Conservation (phyloP, 2,113 vertebrate genomes). For the Dendropsophus ebraccatus region DNA sequence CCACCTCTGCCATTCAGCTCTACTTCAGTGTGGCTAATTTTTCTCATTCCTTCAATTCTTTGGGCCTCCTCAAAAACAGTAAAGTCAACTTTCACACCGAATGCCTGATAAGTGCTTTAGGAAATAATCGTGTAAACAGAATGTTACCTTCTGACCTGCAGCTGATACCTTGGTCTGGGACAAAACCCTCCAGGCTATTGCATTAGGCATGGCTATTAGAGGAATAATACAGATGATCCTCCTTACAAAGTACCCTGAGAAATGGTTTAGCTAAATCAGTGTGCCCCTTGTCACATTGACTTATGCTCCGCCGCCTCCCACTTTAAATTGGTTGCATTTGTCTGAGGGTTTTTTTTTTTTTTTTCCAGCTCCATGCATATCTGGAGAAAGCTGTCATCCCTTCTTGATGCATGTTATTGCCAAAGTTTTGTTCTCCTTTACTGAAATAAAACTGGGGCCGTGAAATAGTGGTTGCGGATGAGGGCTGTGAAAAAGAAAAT, state of each 20-base stretch:
- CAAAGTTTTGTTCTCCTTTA: neutral
- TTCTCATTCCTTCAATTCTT: constrained; percentile 83
- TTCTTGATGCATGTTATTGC: neutral
- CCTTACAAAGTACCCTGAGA: constrained; percentile 71
- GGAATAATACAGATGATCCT: constrained; percentile 81
- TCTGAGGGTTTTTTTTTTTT: constrained; percentile 38
- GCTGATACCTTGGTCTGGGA: constrained; percentile 85
- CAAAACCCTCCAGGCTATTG: constrained; percentile 82
- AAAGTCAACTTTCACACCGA: constrained; percentile 90
- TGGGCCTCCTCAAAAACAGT: constrained; percentile 77
- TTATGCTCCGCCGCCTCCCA: constrained; percentile 67
- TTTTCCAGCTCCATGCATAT: constrained; percentile 33
- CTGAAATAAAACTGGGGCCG: neutral
- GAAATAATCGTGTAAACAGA: constrained; percentile 92
- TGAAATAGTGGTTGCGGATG: too few species aligned
- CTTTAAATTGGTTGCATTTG: constrained; percentile 65
- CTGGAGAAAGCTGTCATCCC: neutral
- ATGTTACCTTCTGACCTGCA: constrained; percentile 94
- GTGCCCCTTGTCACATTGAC: constrained; percentile 73
- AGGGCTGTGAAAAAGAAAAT: neutral
- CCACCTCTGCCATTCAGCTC: constrained; percentile 86
- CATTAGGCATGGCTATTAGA: constrained; percentile 93
- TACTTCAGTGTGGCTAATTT: constrained; percentile 89
- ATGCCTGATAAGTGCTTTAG: constrained; percentile 88
- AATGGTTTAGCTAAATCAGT: constrained; percentile 74